These are phyloP conservation scores for Frankliniella intonsa DNA, from an alignment of 2,888 invertebrate species.

Conservation along the genomic window DNA sequence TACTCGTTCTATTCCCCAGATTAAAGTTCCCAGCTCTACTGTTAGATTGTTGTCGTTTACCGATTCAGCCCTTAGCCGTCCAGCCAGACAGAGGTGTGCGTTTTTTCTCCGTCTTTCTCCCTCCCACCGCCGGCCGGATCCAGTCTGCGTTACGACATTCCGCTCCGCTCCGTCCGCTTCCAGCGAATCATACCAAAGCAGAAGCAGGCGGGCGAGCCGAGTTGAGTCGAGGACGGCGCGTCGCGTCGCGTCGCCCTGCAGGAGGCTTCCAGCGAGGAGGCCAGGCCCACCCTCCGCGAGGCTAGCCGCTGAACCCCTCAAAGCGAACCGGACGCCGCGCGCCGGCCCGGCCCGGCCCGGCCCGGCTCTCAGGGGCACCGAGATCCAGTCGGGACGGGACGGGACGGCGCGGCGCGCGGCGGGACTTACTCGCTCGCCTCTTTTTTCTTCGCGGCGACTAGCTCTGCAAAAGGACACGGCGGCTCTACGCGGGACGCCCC, in stretches of 20 bases:
- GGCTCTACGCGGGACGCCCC: neutral
- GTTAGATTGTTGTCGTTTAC: no score
- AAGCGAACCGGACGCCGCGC: no score
- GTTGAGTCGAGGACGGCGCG: no score
- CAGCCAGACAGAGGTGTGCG: neutral
- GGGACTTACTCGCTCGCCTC: no score
- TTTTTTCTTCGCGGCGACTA: neutral
- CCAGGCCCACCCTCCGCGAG: neutral
- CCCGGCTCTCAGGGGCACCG: neutral
- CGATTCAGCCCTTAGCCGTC: no score
- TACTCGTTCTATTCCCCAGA: neutral
- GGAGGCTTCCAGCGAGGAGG: neutral
- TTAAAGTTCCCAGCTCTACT: no score
- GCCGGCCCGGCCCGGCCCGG: neutral
- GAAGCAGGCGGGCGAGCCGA: neutral
- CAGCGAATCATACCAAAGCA: conserved; percentile 19
- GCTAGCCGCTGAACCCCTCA: neutral
- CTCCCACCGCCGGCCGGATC: neutral
- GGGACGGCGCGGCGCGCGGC: no score
- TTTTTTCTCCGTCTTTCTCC: neutral
- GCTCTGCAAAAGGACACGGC: neutral
- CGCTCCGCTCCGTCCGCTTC: neutral
- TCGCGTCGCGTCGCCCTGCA: no score
- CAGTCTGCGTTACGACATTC: neutral
- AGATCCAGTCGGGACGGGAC: no score